Evolutionary conservation across 1,140 invertebrate genomes (phyloP).

Genomic region (Palaemon carinicauda): DNA sequence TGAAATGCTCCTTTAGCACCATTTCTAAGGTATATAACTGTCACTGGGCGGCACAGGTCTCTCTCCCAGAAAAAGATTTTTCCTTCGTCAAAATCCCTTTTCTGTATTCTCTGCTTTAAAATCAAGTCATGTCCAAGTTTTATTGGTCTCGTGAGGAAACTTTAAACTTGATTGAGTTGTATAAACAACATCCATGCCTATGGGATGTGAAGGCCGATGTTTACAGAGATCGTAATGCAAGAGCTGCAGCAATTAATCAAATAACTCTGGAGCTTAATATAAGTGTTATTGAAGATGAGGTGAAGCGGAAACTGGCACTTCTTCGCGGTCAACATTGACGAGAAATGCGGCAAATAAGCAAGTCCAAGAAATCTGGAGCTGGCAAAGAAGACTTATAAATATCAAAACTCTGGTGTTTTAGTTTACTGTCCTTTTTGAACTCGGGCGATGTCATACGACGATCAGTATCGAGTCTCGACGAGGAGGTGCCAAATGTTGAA

Average conservation of each 20-base stretch:
- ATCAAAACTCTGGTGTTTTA: not conserved
- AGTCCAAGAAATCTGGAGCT: not conserved
- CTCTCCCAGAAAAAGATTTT: too few species aligned
- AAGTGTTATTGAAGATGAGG: not conserved
- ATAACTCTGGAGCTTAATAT: not conserved
- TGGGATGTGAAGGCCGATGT: not conserved
- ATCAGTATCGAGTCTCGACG: not conserved
- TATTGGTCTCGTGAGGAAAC: too few species aligned
- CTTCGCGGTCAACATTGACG: not conserved
- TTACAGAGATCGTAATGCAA: not conserved
- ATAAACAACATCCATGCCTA: not conserved
- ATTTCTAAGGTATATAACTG: too few species aligned
- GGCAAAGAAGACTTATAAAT: not conserved
- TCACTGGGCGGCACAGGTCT: too few species aligned
- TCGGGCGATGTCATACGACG: not conserved
- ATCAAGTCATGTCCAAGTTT: too few species aligned
- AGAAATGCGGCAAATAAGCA: not conserved
- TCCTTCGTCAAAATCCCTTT: too few species aligned
- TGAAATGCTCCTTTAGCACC: too few species aligned
- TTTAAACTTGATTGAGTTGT: not conserved
- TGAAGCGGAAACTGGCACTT: not conserved
- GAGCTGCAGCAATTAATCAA: conserved; percentile 1
- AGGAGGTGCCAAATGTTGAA: not conserved
- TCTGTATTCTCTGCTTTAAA: too few species aligned
- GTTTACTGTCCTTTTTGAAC: not conserved